Evolutionary conservation across 1,140 invertebrate species (phyloP).

Genomic region (Drosophila sulfurigaster): DNA sequence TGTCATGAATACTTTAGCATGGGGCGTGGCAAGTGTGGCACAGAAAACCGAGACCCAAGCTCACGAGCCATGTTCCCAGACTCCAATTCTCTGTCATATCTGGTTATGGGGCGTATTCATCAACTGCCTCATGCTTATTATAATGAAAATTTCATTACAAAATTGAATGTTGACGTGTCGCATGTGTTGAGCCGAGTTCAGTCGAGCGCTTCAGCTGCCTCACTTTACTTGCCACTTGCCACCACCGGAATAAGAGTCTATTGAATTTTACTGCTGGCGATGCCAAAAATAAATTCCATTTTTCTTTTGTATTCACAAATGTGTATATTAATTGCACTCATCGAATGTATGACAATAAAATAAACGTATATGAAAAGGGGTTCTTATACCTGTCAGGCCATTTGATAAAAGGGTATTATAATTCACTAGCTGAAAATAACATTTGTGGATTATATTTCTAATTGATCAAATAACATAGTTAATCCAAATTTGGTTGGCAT

Average conservation of each 20-base stretch:
- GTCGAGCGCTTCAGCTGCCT: slow-evolving; percentile 14
- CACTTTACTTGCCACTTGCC: background rate
- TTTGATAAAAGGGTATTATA: too few relatives aligned
- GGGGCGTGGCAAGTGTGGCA: slow-evolving; percentile 43
- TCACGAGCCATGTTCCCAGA: background rate
- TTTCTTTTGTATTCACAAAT: background rate
- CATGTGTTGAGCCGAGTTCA: slow-evolving; percentile 55
- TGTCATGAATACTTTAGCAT: slow-evolving; percentile 53
- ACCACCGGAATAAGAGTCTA: background rate
- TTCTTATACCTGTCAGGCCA: background rate
- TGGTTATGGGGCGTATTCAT: slow-evolving; percentile 27
- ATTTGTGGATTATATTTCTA: too few relatives aligned
- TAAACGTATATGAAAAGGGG: background rate
- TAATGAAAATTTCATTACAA: slow-evolving; percentile 82
- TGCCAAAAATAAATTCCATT: slow-evolving; percentile 1
- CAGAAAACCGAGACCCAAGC: background rate
- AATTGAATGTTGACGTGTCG: slow-evolving; percentile 81
- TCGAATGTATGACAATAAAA: background rate
- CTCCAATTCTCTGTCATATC: slow-evolving; percentile 22
- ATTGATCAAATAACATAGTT: too few relatives aligned
- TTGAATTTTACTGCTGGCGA: background rate
- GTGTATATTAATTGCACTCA: background rate
- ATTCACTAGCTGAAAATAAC: background rate
- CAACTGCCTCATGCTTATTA: slow-evolving; percentile 60
- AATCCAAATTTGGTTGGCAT: too few relatives aligned